Base-by-base conservation (phyloP, 2,797 vertebrate species). In the Aphelocoma californica region DNA sequence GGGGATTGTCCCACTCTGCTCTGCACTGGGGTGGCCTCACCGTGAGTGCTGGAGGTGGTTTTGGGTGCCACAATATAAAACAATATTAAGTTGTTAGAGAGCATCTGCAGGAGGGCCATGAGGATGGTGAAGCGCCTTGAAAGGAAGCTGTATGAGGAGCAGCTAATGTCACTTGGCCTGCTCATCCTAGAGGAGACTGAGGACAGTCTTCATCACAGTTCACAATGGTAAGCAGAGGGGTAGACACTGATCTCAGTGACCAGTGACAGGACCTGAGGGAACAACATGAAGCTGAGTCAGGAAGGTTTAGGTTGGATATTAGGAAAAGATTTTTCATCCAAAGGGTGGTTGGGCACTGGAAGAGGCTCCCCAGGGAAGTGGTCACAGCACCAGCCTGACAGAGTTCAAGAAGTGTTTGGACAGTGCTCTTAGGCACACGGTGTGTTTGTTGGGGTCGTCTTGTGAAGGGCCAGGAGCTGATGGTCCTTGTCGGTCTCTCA, bases 41-140 rank as follows among this genome's bases (percentile, higher is more conserved):
- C 51, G 44, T 2, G 0, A 32, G 51, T 17, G 16, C 16, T 71
- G 26, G 23, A 16, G 17, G 18, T 7, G 2, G 26, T 2, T 71
- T 38, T 57, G 23, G 10, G 2, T 2, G 1, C 5, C 4, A 5
- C 6, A 38, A 8, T 10, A 14, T 4, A 16, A 44, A 64, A 18
- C 1, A 1, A n/a, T 4, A 44, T 28, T 14, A 36, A 50, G 4
- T 7, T 18, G 2, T 18, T 29, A 51, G 16, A 56, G 10, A 57
- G 6, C 1, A 2, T 51, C 60, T 5, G 14, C 29, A 58, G 28
- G 5, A 64, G 44, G 21, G 4, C 10, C 2, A 12, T 1, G 7
- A 48, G 7, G 15, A 24, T 19, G 31, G 12, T 34, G 31, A 74
- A 31, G 10, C 12, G 9, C 3, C 12, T 73, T 10, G 26, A 40